Evolutionary conservation across 2,797 vertebrate species (phyloP), one percentile per base, ranked within the genome.

Genomic region (Nannoperca obscura): DNA sequence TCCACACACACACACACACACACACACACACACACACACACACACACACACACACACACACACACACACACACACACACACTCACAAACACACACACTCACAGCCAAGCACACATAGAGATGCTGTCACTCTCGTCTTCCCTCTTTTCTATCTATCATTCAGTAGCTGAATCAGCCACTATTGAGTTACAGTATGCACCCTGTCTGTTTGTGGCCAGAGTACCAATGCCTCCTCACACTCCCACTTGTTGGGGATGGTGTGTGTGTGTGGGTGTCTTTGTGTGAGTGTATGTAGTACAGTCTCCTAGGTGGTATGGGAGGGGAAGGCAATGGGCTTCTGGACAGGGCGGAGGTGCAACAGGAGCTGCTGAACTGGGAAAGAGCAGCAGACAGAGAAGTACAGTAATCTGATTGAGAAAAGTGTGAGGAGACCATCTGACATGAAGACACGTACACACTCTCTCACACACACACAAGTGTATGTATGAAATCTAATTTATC

Each of bases 161-260:
- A 77, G 59, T 15, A 80, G 87, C 89, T 88, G 84, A 90, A 83
- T 91, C 86, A 87, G 88, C 84, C 59, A 57, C 77, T 78, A 20
- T 50, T 73, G 66, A 81, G 55, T 61, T 58, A 69, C 76, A 68
- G 74, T 24, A 27, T 62, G 52, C 50, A 44, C 58, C 61, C 71
- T 71, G 66, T 54, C 62, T 87, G 83, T 78, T 86, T 80, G 79
- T 77, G 65, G 65, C 67, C 58, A 60, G 66, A 81, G 81, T 71
- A 54, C 59, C 78, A 76, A 58, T 71, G 59, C 20, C 38, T 82
- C 59, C 77, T 74, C 53, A 72, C 76, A 75, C 84, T 79, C 69
- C 14, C 50, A 82, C 63, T 86, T 86, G 68, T 58, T 62, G 44
- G 74, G 69, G 67, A 85, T 80, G 59, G 66, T 52, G 68, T 82